Evolutionary conservation across 2,113 vertebrate genomes (phyloP).

Genomic region (Hymenochirus boettgeri): DNA sequence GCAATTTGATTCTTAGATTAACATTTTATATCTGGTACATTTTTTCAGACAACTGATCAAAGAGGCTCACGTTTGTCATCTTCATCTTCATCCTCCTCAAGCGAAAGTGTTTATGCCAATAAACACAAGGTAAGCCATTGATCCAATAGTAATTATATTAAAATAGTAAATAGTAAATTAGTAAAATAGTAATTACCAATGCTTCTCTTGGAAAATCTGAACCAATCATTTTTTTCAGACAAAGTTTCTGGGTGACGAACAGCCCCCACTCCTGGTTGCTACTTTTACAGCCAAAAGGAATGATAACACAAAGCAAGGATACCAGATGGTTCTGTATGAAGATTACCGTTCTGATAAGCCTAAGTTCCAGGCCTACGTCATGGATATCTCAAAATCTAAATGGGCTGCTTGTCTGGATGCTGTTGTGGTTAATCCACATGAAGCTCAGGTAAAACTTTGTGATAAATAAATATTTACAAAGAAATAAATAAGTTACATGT

Average conservation of each 20-base stretch:
- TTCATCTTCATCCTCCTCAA: slow-evolving; percentile 12
- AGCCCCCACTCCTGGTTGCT: slow-evolving; percentile 56
- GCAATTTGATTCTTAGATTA: no score
- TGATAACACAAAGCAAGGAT: slow-evolving; percentile 57
- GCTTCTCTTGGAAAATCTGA: background rate
- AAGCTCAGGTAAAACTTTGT: slow-evolving; percentile 55
- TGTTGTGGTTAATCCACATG: slow-evolving; percentile 61
- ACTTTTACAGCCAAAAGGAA: slow-evolving; percentile 58
- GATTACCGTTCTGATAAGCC: slow-evolving; percentile 42
- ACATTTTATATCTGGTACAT: no score
- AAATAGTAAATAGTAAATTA: background rate
- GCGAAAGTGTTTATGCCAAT: background rate
- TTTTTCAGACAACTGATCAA: no score
- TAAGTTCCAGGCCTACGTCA: slow-evolving; percentile 63
- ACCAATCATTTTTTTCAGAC: slow-evolving; percentile 47
- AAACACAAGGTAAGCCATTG: slow-evolving; percentile 3
- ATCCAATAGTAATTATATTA: background rate
- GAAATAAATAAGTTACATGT: background rate
- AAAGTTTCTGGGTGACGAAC: slow-evolving; percentile 56
- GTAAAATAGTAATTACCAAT: background rate
- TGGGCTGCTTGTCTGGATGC: slow-evolving; percentile 72
- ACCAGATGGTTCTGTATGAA: slow-evolving; percentile 59
- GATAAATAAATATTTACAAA: background rate
- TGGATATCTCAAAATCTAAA: slow-evolving; percentile 57
- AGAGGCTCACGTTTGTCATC: background rate